Evolutionary conservation across 2,797 vertebrate species (phyloP).

Genomic region (Gymnothorax javanicus): DNA sequence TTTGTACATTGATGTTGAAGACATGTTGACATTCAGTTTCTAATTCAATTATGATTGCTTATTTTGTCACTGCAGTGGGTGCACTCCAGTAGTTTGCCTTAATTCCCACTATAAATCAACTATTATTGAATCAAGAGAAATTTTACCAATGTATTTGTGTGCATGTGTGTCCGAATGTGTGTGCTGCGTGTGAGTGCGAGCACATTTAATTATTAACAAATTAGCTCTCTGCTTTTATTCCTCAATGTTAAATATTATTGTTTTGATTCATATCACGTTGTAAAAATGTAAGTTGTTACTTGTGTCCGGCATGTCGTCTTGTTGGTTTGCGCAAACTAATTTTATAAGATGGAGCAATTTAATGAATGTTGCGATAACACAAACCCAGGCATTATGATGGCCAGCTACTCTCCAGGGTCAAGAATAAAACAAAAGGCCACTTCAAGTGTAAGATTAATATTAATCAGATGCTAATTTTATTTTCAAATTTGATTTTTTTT

Average conservation of each 20-base stretch:
- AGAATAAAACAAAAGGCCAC: background rate
- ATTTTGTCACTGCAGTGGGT: background rate
- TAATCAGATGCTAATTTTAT: background rate
- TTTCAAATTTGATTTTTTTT: background rate
- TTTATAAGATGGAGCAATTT: background rate
- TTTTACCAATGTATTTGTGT: conserved; percentile 15
- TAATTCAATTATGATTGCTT: background rate
- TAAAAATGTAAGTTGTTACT: background rate
- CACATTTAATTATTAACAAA: background rate
- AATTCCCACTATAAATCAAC: background rate
- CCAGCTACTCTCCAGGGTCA: background rate
- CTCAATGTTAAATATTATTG: background rate
- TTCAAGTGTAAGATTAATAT: background rate
- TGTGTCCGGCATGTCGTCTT: background rate
- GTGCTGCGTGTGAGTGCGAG: background rate
- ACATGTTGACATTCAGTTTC: background rate
- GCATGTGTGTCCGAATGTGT: conserved; percentile 20
- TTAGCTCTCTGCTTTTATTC: background rate
- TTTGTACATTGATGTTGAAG: background rate
- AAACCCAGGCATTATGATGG: background rate
- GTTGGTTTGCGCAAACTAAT: background rate
- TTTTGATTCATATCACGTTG: background rate
- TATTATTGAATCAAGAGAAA: background rate
- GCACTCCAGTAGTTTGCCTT: background rate
- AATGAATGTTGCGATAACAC: background rate